Evolutionary conservation across 2,797 vertebrate genomes (phyloP).

Genomic region (Eremophila alpestris): DNA sequence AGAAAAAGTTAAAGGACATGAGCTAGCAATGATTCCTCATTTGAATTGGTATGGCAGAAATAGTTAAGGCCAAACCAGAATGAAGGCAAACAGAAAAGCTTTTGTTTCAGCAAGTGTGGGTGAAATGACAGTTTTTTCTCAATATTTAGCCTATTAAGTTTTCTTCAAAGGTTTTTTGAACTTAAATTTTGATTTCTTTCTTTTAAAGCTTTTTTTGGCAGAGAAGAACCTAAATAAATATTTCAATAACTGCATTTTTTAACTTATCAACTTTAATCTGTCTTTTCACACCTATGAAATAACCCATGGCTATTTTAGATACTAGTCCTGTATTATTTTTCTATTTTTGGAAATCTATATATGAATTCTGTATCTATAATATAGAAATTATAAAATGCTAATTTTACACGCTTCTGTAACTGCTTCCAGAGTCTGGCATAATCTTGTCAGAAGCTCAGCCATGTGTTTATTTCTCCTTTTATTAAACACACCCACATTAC

Average conservation of each 20-base stretch:
- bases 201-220: not conserved
- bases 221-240: not conserved
- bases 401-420: not conserved
- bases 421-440: not conserved
- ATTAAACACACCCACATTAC: not conserved
- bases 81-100: accelerated
- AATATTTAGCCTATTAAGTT: not conserved
- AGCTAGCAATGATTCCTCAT: not conserved
- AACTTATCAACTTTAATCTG: not conserved
- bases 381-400: not conserved
- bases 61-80: not conserved
- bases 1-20: not conserved
- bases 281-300: not conserved
- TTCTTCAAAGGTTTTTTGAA: not conserved
- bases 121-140: not conserved
- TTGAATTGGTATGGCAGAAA: not conserved
- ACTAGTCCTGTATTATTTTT: not conserved
- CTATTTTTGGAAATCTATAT: not conserved
- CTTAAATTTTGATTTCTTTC: not conserved
- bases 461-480: not conserved
- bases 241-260: not conserved
- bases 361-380: not conserved
- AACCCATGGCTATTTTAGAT: not conserved
- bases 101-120: not conserved
- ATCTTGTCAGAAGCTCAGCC: not conserved